phyloP scores from a whole-genome alignment of 2,797 vertebrate species.

The Cyprinodon diabolis region DNA sequence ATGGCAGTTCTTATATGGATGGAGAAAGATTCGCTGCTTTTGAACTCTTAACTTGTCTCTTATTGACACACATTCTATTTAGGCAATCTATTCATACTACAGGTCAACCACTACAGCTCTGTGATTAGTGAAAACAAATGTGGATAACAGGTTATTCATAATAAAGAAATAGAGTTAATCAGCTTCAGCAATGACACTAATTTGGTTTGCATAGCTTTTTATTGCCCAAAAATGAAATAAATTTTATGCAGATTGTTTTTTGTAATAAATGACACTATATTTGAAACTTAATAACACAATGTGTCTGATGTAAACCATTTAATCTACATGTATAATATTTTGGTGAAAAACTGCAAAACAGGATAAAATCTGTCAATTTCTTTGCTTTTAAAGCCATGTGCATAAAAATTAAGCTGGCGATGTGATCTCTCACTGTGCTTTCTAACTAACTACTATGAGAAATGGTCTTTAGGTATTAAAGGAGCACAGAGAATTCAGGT shows the following conservation, averaged over 20 bases:
- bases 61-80: not conserved
- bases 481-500: slow-evolving; percentile 63
- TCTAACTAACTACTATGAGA: slow-evolving; percentile 51
- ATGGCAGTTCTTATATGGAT: not conserved
- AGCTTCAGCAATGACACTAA: not conserved
- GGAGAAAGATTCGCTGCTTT: not conserved
- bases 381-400: not conserved
- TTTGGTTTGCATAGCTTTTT: not conserved
- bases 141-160: no score
- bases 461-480: slow-evolving; percentile 34
- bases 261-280: not conserved
- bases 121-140: no score
- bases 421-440: not conserved
- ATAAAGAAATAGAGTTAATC: not conserved
- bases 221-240: not conserved
- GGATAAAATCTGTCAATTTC: no score
- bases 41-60: not conserved
- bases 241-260: not conserved
- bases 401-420: slow-evolving; percentile 25
- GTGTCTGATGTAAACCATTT: not conserved
- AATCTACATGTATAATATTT: not conserved
- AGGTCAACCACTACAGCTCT: not conserved
- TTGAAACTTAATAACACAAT: not conserved
- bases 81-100: not conserved
- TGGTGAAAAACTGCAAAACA: not conserved